Base-by-base conservation (phyloP, 1,140 invertebrate species). In the Sycophila sp. region DNA sequence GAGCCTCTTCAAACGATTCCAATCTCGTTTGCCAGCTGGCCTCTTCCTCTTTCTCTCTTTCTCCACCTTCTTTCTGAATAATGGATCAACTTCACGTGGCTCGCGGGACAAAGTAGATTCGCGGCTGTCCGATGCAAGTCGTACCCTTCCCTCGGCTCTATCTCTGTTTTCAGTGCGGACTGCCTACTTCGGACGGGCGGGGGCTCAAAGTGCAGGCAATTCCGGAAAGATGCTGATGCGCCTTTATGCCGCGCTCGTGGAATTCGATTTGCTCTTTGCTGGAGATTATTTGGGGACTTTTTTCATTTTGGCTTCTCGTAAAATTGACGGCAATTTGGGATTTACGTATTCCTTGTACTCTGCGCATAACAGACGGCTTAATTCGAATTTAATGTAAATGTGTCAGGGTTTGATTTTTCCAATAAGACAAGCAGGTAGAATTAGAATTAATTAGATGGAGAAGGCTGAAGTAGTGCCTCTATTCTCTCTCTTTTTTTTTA, bases 11-110 rank as follows among this genome's bases (percentile, higher is more conserved):
- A 76, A 77, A 78, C 60, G 59, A 22, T 56, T 67, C 42, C 69
- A 70, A 75, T 76, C 63, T 67, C 71, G 51, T 74, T 75, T 74
- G 64, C 65, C 73, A 72, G 69, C 55, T 76, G 66, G 64, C 55
- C 47, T 38, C 30, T 63, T 24, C 66, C 40, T 42, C 40, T n/a
- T n/a, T n/a, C n/a, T n/a, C n/a, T n/a, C 6, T 30, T 32, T 4
- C 53, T 45, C 53, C 22, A 40, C 51, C 59, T 73, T 47, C 68
- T 74, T 76, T 73, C 69, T 75, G 75, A 78, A 78, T 77, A 76
- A 76, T 77, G 75, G 74, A 75, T 77, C 71, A 71, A 73, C 58
- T 71, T 49, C 53, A 73, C 58, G 70, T 40, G 66, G 58, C 64
- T 70, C 51, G 63, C 53, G 53, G 69, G 63, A 73, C 73, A 75